Conservation (phyloP, 2,797 vertebrate species). For the Myotis vivesi region DNA sequence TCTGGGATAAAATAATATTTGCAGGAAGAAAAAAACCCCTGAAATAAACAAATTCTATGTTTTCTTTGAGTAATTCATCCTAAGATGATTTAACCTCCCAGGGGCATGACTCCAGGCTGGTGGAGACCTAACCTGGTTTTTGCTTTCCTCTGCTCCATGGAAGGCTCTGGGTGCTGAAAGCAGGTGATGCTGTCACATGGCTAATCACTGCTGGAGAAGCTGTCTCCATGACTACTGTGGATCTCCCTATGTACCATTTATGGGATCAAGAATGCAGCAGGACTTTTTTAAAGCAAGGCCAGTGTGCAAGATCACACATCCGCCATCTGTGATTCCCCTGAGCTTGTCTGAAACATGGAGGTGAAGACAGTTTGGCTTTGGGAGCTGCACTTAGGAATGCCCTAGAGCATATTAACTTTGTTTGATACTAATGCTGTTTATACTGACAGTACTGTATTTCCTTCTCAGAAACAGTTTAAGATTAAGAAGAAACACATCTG, state of each 20-base stretch:
- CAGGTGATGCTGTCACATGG: conserved; percentile 43
- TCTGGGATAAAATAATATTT: conserved; percentile 75
- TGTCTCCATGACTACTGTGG: conserved; percentile 54
- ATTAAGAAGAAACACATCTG: not conserved
- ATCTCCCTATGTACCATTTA: not conserved
- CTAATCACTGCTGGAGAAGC: not conserved
- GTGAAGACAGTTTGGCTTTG: conserved; percentile 4
- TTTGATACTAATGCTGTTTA: not conserved
- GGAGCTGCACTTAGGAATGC: not conserved
- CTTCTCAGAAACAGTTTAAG: not conserved
- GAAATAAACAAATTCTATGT: conserved; percentile 44
- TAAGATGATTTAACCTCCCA: conserved; percentile 56
- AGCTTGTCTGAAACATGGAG: not conserved
- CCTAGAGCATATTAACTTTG: not conserved
- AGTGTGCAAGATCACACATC: not conserved
- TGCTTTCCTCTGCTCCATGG: not conserved
- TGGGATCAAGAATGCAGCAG: conserved; percentile 24
- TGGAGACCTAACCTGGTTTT: conserved; percentile 58
- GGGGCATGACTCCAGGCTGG: conserved; percentile 4
- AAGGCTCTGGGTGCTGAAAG: not conserved
- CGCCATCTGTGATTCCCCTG: not conserved
- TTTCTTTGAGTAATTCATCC: conserved; percentile 43
- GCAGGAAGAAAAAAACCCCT: not conserved
- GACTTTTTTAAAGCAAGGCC: not conserved
- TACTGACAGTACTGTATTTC: not conserved